These are phyloP conservation scores for Automeris io DNA, from an alignment of 2,888 invertebrate species.

Conservation along the genomic window DNA sequence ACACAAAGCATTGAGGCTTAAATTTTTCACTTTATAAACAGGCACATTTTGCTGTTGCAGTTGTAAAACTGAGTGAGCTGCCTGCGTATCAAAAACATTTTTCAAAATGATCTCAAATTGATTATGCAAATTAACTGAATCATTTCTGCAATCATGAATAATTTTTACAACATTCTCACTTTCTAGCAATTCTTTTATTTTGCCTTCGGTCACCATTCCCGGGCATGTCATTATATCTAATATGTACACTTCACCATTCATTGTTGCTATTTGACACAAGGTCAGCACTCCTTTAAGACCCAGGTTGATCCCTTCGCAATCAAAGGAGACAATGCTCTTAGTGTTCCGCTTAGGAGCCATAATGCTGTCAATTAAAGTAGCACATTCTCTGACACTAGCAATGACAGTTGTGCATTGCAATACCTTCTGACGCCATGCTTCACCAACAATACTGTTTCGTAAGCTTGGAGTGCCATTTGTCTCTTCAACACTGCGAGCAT, in stretches of 20 bases:
- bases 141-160: conserved; percentile 94
- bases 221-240: conserved; percentile 93
- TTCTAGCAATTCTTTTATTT: conserved; percentile 87
- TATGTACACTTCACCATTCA: conserved; percentile 88
- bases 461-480: conserved; percentile 60
- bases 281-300: conserved; percentile 93
- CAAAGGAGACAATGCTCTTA: conserved; percentile 86
- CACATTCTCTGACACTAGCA: conserved; percentile 86
- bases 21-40: conserved; percentile 95
- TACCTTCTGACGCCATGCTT: conserved; percentile 88
- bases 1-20: conserved; percentile 93
- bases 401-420: conserved; percentile 90
- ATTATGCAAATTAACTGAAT: conserved; percentile 90
- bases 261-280: conserved; percentile 89
- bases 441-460: conserved; percentile 74
- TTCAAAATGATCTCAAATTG: conserved; percentile 90
- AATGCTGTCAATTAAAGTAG: conserved; percentile 85
- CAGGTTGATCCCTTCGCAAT: conserved; percentile 95
- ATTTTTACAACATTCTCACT: conserved; percentile 90
- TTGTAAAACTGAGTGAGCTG: conserved; percentile 94
- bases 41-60: conserved; percentile 93
- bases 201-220: conserved; percentile 85
- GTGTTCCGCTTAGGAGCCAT: conserved; percentile 75
- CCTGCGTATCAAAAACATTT: conserved; percentile 95
- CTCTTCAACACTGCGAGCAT: conserved; percentile 59